Percentiles rank a stretch among this genome's conserved stretches.
Evolutionary conservation across 1,140 invertebrate genomes (phyloP).

Genomic region (Euwallacea similis): DNA sequence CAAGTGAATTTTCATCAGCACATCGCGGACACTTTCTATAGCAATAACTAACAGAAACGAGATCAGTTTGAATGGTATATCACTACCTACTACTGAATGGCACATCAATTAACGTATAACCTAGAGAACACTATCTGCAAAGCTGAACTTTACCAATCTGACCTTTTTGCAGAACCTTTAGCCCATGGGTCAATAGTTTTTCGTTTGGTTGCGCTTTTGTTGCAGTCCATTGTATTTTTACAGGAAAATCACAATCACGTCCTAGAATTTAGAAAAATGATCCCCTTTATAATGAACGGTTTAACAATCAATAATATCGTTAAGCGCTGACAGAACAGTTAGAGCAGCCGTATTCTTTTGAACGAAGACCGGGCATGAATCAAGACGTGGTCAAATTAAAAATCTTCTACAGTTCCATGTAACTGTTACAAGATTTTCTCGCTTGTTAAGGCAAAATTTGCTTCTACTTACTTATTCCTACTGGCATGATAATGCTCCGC

Average conservation of each 20-base stretch:
- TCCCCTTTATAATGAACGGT: conserved; percentile 3
- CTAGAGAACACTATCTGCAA: conserved; percentile 8
- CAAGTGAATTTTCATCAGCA: too few species aligned
- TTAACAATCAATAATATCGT: conserved; percentile 12
- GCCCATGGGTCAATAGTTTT: not conserved
- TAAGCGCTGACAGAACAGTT: conserved; percentile 6
- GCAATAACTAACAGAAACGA: too few species aligned
- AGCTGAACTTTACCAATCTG: conserved; percentile 5
- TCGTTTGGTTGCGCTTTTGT: not conserved
- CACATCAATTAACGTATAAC: not conserved
- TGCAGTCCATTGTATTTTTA: conserved; percentile 10
- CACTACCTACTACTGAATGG: too few species aligned
- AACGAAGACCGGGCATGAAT: not conserved
- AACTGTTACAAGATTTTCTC: conserved; percentile 4
- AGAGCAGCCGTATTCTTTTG: conserved; percentile 3
- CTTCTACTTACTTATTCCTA: conserved; percentile 25
- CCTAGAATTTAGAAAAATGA: not conserved
- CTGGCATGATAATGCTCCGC: conserved; percentile 14
- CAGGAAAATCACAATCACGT: conserved; percentile 1
- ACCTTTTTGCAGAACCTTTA: conserved; percentile 12
- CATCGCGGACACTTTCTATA: too few species aligned
- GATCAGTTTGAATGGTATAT: too few species aligned
- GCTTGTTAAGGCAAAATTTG: conserved; percentile 2
- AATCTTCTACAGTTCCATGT: conserved; percentile 4
- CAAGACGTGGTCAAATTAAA: conserved; percentile 6